Base-by-base conservation (phyloP, 2,888 invertebrate genomes). In the Nemoura dubitans region DNA sequence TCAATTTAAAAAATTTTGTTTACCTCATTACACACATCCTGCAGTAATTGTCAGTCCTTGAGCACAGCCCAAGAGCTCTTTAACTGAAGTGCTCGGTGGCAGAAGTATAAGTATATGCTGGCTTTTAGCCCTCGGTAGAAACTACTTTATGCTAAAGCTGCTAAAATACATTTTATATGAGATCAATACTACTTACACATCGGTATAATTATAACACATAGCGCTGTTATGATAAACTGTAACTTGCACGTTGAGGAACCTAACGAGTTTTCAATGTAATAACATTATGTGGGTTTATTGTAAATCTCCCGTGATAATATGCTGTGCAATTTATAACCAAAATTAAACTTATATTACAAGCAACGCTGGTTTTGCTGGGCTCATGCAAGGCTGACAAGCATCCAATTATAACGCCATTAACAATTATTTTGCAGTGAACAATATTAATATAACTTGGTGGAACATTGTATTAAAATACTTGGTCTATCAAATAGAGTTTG, bases 271-370 rank as follows among this genome's bases (percentile, higher is more conserved):
- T 59, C 59, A 59, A 59, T 59, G 59, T 59, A 59, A 59, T 59
- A 59, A 21, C 59, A 59, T 59, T 59, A 59, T 59, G 59, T 59
- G 59, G 59, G 59, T 10, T 59, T 59, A 59, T 59, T 59, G 59
- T 59, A 59, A 59, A 59, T 59, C 59, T 59, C 59, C 59, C 59
- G 14, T 59, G 59, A 59, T 59, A 59, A 59, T 59, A 21, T 59
- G 59, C 59, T 21, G 59, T 21, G 59, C 59, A 59, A 59, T 59
- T 59, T 59, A 59, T 59, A 59, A 59, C 59, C 59, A 59, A 59
- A 59, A 59, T 59, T 59, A 59, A 59, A 59, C 59, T 59, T 59
- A 59, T 59, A 59, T 59, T 59, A 59, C 59, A 59, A 59, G 59
- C 59, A 1, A 7, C 16, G 21, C 21, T 59, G 59, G 59, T 59